These are phyloP conservation scores for Gallinago jamesoni DNA, from an alignment of 2,113 vertebrate genomes.

Conservation along the genomic window DNA sequence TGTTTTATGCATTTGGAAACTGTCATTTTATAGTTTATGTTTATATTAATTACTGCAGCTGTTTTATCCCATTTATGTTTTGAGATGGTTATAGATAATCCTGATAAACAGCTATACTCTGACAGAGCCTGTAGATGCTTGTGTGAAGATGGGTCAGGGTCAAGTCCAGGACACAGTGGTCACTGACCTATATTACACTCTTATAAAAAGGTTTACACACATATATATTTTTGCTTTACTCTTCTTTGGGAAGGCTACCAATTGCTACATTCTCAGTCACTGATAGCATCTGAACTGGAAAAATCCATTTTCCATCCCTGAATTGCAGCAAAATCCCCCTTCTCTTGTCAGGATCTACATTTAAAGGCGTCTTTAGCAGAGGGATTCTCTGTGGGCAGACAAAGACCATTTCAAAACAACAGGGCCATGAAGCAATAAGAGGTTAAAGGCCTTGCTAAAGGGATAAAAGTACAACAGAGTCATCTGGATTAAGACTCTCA, in stretches of 20 bases:
- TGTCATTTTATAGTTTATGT: neutral
- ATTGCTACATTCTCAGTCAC: neutral
- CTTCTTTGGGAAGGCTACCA: neutral
- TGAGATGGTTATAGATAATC: slow-evolving; percentile 4
- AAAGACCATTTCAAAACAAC: slow-evolving; percentile 20
- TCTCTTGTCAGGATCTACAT: neutral
- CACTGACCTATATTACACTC: slow-evolving; percentile 25
- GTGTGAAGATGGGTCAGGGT: neutral
- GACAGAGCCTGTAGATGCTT: neutral
- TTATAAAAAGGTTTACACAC: neutral
- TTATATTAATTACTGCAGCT: slow-evolving; percentile 33
- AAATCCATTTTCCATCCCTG: neutral
- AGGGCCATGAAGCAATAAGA: neutral
- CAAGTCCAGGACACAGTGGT: neutral
- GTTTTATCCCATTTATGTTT: slow-evolving; percentile 32
- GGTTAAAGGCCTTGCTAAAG: slow-evolving; percentile 40
- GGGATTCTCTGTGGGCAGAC: neutral
- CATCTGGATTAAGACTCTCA: slow-evolving; percentile 44
- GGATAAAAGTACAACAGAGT: slow-evolving; percentile 42
- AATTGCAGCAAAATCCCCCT: neutral
- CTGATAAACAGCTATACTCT: slow-evolving; percentile 16
- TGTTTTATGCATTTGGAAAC: neutral
- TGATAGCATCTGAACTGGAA: neutral
- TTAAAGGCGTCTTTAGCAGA: neutral
- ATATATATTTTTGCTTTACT: neutral